Base-by-base conservation (phyloP, 64 coral and sea anemone genomes). In the Montipora efflorescens region DNA sequence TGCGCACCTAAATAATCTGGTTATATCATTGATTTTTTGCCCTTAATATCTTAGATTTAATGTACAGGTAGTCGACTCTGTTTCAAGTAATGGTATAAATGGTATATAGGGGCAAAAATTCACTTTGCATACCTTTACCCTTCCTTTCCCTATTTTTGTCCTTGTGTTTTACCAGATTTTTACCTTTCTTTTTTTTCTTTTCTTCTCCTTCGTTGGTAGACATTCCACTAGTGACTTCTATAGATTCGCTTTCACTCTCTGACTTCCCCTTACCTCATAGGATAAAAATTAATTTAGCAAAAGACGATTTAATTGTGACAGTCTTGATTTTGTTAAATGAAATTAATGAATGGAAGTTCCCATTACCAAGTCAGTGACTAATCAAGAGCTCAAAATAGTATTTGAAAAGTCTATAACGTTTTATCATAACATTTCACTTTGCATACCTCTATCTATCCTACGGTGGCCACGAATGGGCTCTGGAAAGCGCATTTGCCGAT, bases 191-290 rank as follows among this genome's bases (percentile, higher is more conserved):
- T 71, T 23, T 71, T 71, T 8, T 22, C 68, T 71, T 71, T 71
- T 71, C 68, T 71, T 71, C 68, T 71, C 68, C 68, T 23, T 71
- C 68, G n/a, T 71, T 19, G 3, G 68, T 71, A 71, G 68, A 71
- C 68, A 71, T 21, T 71, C 68, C 68, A 71, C 68, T 71, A 8
- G 68, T 71, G 19, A 21, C 68, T 71, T 71, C 19, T 71, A 71
- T 71, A 19, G 68, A 71, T 71, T 71, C 20, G 68, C 68, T 71
- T 71, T 71, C 20, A 71, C 68, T 71, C 4, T 71, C 68, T 71
- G 68, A 71, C 21, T 71, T 71, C 68, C 68, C 19, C 61, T 12
- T 64, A 64, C 61, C 61, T 64, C 8, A 64, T 15, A 12, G 8
- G 2, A 64, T 64, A 64, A 64, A 64, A 64, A 16, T 64, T 15